phyloP scores from a whole-genome alignment of 2,113 vertebrate genomes.

The Antennarius striatus region DNA sequence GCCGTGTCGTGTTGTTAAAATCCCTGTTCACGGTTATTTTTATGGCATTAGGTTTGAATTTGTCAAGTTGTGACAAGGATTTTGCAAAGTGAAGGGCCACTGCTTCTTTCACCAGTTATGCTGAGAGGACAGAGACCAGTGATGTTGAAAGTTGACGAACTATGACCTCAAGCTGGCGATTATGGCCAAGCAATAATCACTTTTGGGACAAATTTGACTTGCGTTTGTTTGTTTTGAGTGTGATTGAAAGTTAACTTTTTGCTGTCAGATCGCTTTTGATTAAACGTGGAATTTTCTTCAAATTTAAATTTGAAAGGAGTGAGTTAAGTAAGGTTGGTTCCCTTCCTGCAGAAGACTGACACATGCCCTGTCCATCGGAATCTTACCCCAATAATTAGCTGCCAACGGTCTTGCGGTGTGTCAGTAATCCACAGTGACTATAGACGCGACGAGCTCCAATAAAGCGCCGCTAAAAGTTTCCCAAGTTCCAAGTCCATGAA shows the following conservation, averaged over 20 bases:
- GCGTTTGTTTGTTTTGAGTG: background rate
- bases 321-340: conserved; percentile 1
- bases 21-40: background rate
- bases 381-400: conserved; percentile 80
- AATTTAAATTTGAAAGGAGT: conserved; percentile 18
- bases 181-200: conserved; percentile 10
- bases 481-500: conserved; percentile 75
- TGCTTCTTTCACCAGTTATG: conserved; percentile 21
- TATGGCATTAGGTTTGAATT: conserved; percentile 6
- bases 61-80: conserved; percentile 27
- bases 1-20: conserved; percentile 16
- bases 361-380: conserved; percentile 57
- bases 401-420: conserved; percentile 73
- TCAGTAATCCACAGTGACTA: conserved; percentile 82
- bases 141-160: conserved; percentile 39
- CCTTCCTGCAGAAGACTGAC: conserved; percentile 31
- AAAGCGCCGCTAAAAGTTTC: conserved; percentile 71
- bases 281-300: background rate
- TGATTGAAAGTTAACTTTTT: background rate
- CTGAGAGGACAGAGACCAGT: conserved; percentile 23
- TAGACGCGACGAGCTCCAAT: conserved; percentile 71
- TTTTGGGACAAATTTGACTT: background rate
- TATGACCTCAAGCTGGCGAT: conserved; percentile 38
- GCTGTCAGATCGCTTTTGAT: background rate
- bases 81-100: conserved; percentile 20